Conservation (phyloP, 2,888 invertebrate species). For the Orthonychiurus folsomi region DNA sequence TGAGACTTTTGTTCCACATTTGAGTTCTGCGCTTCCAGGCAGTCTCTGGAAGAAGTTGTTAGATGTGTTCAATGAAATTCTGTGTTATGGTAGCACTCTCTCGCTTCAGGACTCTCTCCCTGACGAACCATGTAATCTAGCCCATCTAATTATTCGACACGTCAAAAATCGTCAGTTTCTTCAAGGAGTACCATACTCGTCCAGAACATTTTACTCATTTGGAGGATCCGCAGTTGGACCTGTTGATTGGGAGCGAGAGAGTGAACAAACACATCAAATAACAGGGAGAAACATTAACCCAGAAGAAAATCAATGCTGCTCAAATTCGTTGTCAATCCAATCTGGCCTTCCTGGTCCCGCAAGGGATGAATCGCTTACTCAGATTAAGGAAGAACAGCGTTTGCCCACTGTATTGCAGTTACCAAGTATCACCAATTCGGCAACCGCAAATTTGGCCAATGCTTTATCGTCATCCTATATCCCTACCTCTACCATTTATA, state of each 20-base stretch:
- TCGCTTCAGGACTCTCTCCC: slow-evolving; percentile 71
- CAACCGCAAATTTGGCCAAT: background rate
- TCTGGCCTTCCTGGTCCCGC: background rate
- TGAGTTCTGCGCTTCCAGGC: slow-evolving; percentile 60
- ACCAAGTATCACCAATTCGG: background rate
- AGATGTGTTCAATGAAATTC: slow-evolving; percentile 76
- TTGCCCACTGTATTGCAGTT: background rate
- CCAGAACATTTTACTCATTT: slow-evolving; percentile 47
- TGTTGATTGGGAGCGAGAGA: slow-evolving; percentile 40
- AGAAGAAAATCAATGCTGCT: background rate
- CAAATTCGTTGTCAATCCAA: background rate
- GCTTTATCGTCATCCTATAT: too few species aligned
- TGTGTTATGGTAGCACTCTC: slow-evolving; percentile 83
- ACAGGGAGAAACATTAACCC: background rate
- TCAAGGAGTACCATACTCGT: slow-evolving; percentile 48
- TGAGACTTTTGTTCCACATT: slow-evolving; percentile 65
- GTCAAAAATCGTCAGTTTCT: slow-evolving; percentile 74
- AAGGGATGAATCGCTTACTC: background rate
- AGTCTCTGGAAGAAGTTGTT: slow-evolving; percentile 76
- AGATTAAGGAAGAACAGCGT: background rate
- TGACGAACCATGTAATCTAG: slow-evolving; percentile 77
- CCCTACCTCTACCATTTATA: slow-evolving; percentile 17
- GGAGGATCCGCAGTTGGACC: slow-evolving; percentile 45
- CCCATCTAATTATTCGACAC: slow-evolving; percentile 73
- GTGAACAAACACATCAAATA: slow-evolving; percentile 20